Evolutionary conservation across 2,113 vertebrate species (phyloP).

Genomic region (Onychostoma macrolepis): DNA sequence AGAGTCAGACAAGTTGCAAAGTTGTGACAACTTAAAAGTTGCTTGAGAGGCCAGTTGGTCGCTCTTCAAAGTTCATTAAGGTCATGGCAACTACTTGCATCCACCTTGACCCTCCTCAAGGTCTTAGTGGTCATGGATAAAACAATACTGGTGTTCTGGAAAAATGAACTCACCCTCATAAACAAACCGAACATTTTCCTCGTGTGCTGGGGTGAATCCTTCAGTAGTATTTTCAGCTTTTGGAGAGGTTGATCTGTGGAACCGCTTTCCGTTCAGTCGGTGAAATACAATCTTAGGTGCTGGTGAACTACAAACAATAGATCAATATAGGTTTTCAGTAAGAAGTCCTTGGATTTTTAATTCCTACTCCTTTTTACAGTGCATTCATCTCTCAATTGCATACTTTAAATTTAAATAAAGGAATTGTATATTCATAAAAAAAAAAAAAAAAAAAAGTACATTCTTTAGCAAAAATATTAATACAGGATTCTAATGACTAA

Average conservation of each 20-base stretch:
- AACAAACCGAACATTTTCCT: slow-evolving; percentile 94
- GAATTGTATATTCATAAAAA: not conserved
- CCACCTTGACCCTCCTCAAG: not conserved
- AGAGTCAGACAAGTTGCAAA: not conserved
- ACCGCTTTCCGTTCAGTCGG: slow-evolving; percentile 87
- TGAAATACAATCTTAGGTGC: slow-evolving; percentile 90
- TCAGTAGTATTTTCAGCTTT: slow-evolving; percentile 76
- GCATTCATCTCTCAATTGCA: not conserved
- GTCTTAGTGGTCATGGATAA: not conserved
- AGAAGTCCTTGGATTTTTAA: not conserved
- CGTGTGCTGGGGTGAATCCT: slow-evolving; percentile 87
- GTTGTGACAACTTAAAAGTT: not conserved
- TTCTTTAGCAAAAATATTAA: not conserved
- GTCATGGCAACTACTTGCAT: not conserved
- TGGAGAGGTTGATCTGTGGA: slow-evolving; percentile 69
- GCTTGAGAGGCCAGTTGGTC: not conserved
- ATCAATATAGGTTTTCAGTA: not conserved
- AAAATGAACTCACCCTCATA: slow-evolving; percentile 82
- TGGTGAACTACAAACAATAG: slow-evolving; percentile 64
- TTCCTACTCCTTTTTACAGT: not conserved
- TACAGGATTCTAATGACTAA: not conserved
- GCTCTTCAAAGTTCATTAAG: not conserved
- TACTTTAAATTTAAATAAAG: not conserved
- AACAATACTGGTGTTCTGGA: not conserved
- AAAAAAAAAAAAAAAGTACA: too few species aligned